These are phyloP conservation scores for Hexactinellida sp. DNA, from an alignment of 37 sponge, comb jelly and placozoan species.

Conservation along the genomic window DNA sequence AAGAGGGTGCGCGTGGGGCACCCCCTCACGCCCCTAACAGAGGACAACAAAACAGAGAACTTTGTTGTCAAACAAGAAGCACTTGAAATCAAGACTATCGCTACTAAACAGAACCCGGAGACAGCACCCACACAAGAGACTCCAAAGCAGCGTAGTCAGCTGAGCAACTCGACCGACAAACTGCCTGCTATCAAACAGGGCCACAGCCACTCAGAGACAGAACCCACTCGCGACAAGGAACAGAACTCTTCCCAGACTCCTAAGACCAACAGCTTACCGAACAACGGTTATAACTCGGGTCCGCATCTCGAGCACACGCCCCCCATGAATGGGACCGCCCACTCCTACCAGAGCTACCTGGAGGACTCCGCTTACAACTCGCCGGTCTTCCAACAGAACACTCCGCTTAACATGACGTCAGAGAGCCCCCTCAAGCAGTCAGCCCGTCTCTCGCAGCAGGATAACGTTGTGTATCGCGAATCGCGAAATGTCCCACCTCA, in stretches of 20 bases:
- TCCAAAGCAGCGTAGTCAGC: not conserved
- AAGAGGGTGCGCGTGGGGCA: not conserved
- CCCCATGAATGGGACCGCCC: not conserved
- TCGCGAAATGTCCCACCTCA: not conserved
- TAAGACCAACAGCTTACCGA: not conserved
- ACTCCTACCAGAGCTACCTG: not conserved
- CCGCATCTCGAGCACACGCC: not conserved
- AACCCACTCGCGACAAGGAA: not conserved
- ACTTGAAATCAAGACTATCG: not conserved
- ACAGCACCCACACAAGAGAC: not conserved
- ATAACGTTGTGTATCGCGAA: not conserved
- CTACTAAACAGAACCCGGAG: not conserved
- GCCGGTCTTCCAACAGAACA: not conserved
- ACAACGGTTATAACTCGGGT: not conserved
- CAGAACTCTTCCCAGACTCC: not conserved
- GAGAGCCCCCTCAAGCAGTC: not conserved
- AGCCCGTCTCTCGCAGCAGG: not conserved
- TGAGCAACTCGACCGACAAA: too few relatives aligned
- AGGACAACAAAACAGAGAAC: not conserved
- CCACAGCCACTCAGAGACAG: not conserved
- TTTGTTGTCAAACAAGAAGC: not conserved
- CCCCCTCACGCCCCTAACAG: not conserved
- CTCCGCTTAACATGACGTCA: not conserved
- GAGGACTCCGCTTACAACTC: not conserved
- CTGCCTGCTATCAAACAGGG: not conserved